Evolutionary conservation across 2,888 invertebrate genomes (phyloP), one percentile per base, ranked within the genome.

Genomic region (Athalia cordata): DNA sequence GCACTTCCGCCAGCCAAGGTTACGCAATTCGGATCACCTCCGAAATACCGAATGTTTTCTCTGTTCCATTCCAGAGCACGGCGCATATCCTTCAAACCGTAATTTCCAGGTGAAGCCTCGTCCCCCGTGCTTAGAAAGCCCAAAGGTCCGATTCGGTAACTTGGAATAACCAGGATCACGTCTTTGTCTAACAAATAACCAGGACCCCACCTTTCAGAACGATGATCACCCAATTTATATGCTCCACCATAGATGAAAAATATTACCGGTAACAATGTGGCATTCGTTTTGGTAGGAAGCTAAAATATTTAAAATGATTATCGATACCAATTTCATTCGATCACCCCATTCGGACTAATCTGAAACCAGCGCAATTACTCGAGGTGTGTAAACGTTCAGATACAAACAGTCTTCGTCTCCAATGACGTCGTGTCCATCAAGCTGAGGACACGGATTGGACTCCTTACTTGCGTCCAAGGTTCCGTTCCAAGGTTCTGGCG

Each of bases 371-470:
- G 29, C 29, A 29, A 29, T 29, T 29, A 29, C 29, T 29, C 29
- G 29, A 11, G 61, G 72, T 5, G 59, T 72, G 47, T 29, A 72
- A 11, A 72, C 45, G 50, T 57, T 55, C 0, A 70, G 57, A 15
- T 43, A 50, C 9, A 70, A 13, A 70, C 70, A 70, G 55, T 70
- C 70, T 43, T 70, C 70, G 13, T 55, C n/a, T 13, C 70, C 70
- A 0, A 43, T 3, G 5, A 15, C 8, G 5, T 0, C 45, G 29
- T 1, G 1, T n/a, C n/a, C 4, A 55, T 52, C 4, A 5, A 45
- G 0, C 55, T 70, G 57, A 43, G 29, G 55, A 55, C 70, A 70
- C 29, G 29, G 29, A 0, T n/a, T 43, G 6, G 45, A 29, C 7
- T 45, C 43, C 5, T 11, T 0, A 11, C 45, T 64, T 8, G n/a